Conservation (phyloP, 1,140 invertebrate genomes). For the Drosophila carrolli region DNA sequence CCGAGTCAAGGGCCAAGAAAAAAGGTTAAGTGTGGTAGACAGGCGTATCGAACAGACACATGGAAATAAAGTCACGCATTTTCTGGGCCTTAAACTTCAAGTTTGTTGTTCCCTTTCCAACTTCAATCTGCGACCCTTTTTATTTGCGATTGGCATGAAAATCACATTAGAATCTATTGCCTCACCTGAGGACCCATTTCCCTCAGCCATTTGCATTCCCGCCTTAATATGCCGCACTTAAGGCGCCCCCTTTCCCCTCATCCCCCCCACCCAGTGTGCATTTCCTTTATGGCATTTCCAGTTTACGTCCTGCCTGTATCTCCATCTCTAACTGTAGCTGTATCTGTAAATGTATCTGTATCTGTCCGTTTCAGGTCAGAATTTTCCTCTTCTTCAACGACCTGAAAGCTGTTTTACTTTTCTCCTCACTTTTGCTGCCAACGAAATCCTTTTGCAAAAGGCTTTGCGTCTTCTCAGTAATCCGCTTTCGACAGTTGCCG, state of each 20-base stretch:
- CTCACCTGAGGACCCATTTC: constrained; percentile 40
- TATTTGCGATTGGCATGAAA: constrained; percentile 48
- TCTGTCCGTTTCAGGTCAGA: constrained; percentile 24
- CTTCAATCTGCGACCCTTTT: constrained; percentile 11
- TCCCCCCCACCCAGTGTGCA: constrained; percentile 28
- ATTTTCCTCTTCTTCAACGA: neutral
- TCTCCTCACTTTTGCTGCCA: constrained; percentile 42
- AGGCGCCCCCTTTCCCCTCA: neutral
- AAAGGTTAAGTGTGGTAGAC: constrained; percentile 14
- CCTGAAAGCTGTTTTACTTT: constrained; percentile 32
- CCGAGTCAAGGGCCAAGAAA: constrained; percentile 15
- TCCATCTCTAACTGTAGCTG: constrained; percentile 16
- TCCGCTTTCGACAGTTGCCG: constrained; percentile 56
- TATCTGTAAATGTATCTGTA: neutral
- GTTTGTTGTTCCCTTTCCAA: neutral
- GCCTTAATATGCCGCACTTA: constrained; percentile 55
- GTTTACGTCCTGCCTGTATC: constrained; percentile 28
- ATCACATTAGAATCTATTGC: constrained; percentile 60
- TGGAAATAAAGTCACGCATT: constrained; percentile 20
- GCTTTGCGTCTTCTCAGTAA: constrained; percentile 73
- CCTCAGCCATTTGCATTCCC: constrained; percentile 39
- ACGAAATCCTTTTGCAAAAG: constrained; percentile 71
- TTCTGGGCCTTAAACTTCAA: neutral
- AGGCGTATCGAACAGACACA: constrained; percentile 9
- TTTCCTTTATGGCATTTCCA: constrained; percentile 71